phyloP scores from a whole-genome alignment of 2,888 invertebrate species.

The Tiliacea citrago region DNA sequence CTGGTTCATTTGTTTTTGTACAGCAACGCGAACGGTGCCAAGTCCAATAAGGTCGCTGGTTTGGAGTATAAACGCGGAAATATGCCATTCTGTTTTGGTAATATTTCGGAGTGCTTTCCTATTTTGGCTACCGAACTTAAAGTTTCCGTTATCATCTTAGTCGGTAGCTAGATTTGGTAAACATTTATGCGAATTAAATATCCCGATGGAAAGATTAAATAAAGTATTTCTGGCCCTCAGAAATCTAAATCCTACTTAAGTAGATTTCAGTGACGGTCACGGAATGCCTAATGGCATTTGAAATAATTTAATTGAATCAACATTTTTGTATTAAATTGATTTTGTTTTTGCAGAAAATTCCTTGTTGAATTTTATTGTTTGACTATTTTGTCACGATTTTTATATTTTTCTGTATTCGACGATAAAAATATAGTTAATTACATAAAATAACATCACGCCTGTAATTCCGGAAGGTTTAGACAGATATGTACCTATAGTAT shows the following conservation, averaged over 20 bases:
- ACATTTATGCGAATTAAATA: background rate
- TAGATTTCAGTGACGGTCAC: conserved; percentile 28
- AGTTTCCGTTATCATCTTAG: conserved; percentile 21
- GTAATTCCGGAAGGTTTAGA: background rate
- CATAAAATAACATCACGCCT: too few species aligned
- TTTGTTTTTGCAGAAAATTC: background rate
- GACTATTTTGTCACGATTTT: background rate
- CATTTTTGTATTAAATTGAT: conserved; percentile 10
- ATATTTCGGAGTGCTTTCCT: conserved; percentile 6
- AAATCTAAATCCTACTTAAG: conserved; percentile 21
- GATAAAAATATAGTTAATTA: too few species aligned
- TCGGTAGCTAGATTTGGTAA: conserved; percentile 5
- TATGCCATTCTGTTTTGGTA: conserved; percentile 7
- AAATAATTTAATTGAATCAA: conserved; percentile 21
- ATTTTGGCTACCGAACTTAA: conserved; percentile 11
- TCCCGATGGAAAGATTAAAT: conserved; percentile 11
- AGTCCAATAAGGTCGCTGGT: conserved; percentile 5
- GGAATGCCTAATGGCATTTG: conserved; percentile 24
- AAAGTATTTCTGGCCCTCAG: conserved; percentile 3
- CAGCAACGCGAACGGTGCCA: conserved; percentile 4
- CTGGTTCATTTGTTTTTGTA: conserved; percentile 6
- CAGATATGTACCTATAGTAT: background rate
- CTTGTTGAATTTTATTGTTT: background rate
- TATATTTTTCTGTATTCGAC: background rate
- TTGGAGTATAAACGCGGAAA: conserved; percentile 17